These are phyloP conservation scores for Trachops cirrhosus DNA, from an alignment of 2,797 vertebrate genomes.

Conservation along the genomic window DNA sequence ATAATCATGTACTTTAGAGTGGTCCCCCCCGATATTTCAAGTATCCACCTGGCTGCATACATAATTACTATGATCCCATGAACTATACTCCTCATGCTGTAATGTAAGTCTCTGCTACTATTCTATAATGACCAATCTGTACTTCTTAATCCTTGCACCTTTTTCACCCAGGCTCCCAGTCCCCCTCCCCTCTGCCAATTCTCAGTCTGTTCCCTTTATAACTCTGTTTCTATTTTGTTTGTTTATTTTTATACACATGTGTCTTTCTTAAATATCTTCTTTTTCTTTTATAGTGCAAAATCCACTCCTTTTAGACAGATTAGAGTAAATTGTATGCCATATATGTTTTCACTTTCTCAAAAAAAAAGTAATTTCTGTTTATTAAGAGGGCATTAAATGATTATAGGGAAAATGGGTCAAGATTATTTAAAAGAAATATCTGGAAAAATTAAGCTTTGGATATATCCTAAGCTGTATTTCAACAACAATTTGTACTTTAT, in stretches of 20 bases:
- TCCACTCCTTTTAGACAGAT: neutral
- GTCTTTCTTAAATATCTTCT: neutral
- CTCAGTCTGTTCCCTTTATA: neutral
- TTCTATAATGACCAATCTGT: neutral
- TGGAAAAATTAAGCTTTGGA: neutral
- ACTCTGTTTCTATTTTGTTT: neutral
- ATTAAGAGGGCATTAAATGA: neutral
- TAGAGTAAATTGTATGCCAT: neutral
- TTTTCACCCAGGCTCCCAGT: neutral
- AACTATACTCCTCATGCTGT: neutral
- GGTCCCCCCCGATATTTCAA: neutral
- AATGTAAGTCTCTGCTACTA: neutral
- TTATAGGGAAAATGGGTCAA: neutral
- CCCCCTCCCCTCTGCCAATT: neutral
- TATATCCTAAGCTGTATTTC: slow-evolving; percentile 12
- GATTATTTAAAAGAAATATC: neutral
- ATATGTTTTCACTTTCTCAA: neutral
- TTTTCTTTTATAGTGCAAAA: neutral
- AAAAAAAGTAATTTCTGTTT: neutral
- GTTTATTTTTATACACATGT: neutral
- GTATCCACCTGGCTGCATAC: neutral
- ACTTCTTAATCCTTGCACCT: neutral
- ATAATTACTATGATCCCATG: neutral
- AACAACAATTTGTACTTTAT: slow-evolving; percentile 16
- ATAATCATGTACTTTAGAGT: neutral